Conservation (phyloP, 1,140 invertebrate genomes). For the Leptinotarsa lineolata region DNA sequence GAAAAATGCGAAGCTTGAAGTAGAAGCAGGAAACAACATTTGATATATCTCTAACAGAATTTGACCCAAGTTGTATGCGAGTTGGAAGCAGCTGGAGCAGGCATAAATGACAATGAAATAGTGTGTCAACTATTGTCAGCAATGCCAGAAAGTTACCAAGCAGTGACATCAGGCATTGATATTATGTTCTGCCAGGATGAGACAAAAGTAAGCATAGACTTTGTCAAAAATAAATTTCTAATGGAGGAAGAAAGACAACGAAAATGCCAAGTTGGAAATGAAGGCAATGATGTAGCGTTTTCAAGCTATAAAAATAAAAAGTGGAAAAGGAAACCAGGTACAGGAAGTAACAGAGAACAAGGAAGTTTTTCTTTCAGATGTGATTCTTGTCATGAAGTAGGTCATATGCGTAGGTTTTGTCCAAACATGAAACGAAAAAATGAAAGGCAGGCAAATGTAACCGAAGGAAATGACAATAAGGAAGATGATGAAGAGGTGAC, state of each 20-base stretch:
- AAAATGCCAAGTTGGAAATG: background rate
- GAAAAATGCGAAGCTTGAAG: background rate
- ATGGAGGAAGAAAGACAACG: background rate
- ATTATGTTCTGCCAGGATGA: conserved; percentile 12
- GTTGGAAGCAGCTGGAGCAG: conserved; percentile 19
- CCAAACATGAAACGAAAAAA: background rate
- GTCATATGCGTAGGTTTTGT: background rate
- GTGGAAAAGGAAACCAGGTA: background rate
- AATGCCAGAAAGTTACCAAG: conserved; percentile 10
- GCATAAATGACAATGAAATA: conserved; percentile 20
- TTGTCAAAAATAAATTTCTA: conserved; percentile 3
- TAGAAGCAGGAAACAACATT: conserved; percentile 7
- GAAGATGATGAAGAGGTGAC: too few species aligned
- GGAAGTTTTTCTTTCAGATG: background rate
- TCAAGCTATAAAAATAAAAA: background rate
- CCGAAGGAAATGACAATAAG: too few species aligned
- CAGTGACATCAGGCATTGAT: background rate
- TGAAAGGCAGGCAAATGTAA: background rate
- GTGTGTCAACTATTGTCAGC: conserved; percentile 14
- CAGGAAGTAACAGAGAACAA: background rate
- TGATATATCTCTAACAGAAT: conserved; percentile 15
- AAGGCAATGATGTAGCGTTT: background rate
- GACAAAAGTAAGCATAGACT: conserved; percentile 17
- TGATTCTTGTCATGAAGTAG: conserved; percentile 4
- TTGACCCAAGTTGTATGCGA: conserved; percentile 20